Conservation (phyloP, 2,797 vertebrate species). For the Hippoglossus hippoglossus region DNA sequence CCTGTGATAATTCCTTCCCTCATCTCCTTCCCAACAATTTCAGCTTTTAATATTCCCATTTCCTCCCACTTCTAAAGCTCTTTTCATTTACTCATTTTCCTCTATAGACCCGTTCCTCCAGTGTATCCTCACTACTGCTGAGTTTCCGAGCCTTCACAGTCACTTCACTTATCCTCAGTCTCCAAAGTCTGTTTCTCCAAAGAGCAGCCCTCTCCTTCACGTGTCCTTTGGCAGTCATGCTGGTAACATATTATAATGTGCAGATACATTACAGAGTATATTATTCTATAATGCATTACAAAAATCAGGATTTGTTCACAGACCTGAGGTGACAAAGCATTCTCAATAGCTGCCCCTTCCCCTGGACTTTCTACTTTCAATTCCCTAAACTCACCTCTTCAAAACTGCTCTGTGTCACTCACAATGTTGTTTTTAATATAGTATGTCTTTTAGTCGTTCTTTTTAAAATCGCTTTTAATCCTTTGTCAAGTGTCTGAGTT, state of each 20-base stretch:
- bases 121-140: constrained; percentile 5
- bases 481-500: too few species aligned
- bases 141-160: constrained; percentile 31
- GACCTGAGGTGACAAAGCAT: too few species aligned
- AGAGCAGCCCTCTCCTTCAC: constrained; percentile 10
- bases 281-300: neutral
- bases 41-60: neutral
- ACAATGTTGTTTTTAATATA: too few species aligned
- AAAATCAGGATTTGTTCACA: neutral
- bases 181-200: neutral
- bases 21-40: neutral
- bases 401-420: too few species aligned
- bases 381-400: too few species aligned
- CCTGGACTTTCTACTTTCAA: too few species aligned
- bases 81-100: neutral
- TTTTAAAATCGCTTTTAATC: too few species aligned
- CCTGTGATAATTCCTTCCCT: constrained; percentile 11
- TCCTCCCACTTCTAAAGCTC: neutral
- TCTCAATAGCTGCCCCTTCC: too few species aligned
- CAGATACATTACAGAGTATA: neutral
- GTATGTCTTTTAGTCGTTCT: too few species aligned
- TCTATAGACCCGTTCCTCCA: constrained; percentile 11
- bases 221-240: constrained; percentile 3
- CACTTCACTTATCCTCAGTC: constrained; percentile 34
- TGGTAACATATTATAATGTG: neutral